A percentile compares a stretch with the other conserved stretches of the same genome.
Evolutionary conservation across 2,888 invertebrate genomes (phyloP).

Genomic region (Rotaria magnacalcarata): DNA sequence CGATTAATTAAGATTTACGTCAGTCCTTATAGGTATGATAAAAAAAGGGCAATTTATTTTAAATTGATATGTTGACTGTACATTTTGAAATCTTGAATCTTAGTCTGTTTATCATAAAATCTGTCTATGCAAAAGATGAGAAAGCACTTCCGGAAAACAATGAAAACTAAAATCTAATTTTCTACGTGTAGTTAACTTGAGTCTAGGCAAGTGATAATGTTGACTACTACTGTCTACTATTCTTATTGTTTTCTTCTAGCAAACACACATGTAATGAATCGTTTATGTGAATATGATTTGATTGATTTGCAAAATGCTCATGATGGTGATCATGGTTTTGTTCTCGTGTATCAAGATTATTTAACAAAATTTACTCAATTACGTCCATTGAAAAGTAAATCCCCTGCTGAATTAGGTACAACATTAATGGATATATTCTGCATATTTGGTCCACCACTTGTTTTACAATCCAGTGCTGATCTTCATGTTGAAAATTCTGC

Average conservation of each 20-base stretch:
- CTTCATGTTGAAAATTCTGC: neutral
- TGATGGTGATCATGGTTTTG: constrained; percentile 19
- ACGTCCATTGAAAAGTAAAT: constrained; percentile 23
- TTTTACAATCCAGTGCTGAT: constrained; percentile 13
- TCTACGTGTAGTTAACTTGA: too few species aligned
- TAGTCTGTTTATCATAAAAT: too few species aligned
- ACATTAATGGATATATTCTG: constrained; percentile 17
- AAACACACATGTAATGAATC: constrained; percentile 23
- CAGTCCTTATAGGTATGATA: too few species aligned
- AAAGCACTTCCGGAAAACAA: too few species aligned
- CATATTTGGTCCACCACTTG: constrained; percentile 21
- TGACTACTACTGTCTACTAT: too few species aligned
- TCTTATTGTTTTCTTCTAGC: neutral
- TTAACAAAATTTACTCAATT: constrained; percentile 19
- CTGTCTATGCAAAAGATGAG: too few species aligned
- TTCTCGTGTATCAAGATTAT: constrained; percentile 16
- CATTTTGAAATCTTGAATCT: too few species aligned
- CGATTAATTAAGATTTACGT: too few species aligned
- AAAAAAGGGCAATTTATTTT: too few species aligned
- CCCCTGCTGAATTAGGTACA: neutral
- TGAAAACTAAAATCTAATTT: too few species aligned
- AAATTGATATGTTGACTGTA: too few species aligned
- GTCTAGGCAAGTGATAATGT: too few species aligned
- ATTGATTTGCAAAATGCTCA: constrained; percentile 27
- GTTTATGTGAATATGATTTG: constrained; percentile 29